Base-by-base conservation (phyloP, 1,140 invertebrate genomes). In the Lucilia cuprina region DNA sequence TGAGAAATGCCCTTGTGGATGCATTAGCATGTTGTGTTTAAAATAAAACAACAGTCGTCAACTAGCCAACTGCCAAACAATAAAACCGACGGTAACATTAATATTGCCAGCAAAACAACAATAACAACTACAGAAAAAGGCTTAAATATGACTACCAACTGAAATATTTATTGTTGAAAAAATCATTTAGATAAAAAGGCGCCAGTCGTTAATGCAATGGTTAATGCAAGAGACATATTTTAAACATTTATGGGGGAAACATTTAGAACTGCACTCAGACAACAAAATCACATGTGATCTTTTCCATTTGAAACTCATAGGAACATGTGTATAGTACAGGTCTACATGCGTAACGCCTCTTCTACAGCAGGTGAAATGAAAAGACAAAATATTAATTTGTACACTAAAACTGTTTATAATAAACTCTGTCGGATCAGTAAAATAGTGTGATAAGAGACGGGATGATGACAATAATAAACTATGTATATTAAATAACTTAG, bases 101-200 rank as follows among this genome's bases (percentile, higher is more conserved):
- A 14, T 12, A 55, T 55, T 55, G 50, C 74, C 21, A 74, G 2
- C 74, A 74, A n/a, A 74, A 74, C 10, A 74, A n/a, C 10, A 30
- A 74, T 12, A 34, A 10, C 10, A 34, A 10, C 19, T 30, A 30
- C 74, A 41, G 74, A 41, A 8, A 41, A 77, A 41, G 74, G 34
- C 34, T 77, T 41, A 77, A 77, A 77, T 35, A 35, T 41, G 34
- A 34, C n/a, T 41, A 10, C 41, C 41, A 41, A 41, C 41, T 41
- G 10, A 41, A n/a, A n/a, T 9, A 19, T 41, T 41, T 19, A 35
- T 17, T 77, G 74, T 17, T 77, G 17, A 77, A 77, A 30, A 77
- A 41, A n/a, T 77, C 30, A 35, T 41, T 77, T 17, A 41, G 74
- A 77, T 77, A 77, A 77, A 30, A 77, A 41, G 74, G 74, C 74